Conservation (phyloP, 2,113 vertebrate species). For the Oreochromis spilurus region DNA sequence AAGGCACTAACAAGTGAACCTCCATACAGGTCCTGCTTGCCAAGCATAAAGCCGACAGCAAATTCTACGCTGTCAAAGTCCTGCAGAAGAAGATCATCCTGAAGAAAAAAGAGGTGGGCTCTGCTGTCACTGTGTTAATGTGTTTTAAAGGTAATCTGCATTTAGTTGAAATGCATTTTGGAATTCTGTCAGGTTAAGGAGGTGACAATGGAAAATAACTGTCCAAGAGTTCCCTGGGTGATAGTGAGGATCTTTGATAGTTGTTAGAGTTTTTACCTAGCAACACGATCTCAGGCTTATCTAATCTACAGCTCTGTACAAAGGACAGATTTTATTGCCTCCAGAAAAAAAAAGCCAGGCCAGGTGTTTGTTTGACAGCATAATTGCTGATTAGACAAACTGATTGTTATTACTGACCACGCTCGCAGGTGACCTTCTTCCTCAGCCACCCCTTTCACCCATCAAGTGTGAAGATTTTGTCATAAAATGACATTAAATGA, state of each 20-base stretch:
- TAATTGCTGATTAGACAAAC: neutral
- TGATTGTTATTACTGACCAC: neutral
- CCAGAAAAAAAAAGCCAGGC: conserved; percentile 1
- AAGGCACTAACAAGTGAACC: conserved; percentile 38
- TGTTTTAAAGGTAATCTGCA: rapidly evolving
- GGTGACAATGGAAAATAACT: neutral
- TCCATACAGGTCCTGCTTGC: conserved; percentile 87
- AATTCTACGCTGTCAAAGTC: conserved; percentile 94
- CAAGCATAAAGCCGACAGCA: conserved; percentile 87
- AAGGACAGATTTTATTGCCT: conserved; percentile 46
- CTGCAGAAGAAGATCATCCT: conserved; percentile 96
- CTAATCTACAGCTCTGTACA: conserved; percentile 63
- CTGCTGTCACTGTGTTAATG: neutral
- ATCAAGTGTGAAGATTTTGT: neutral
- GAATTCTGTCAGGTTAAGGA: neutral
- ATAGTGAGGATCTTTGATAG: neutral
- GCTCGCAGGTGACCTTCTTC: neutral
- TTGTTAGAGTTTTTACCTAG: conserved; percentile 30
- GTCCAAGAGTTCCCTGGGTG: neutral
- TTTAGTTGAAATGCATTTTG: neutral
- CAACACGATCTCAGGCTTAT: conserved; percentile 50
- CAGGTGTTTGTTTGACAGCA: neutral
- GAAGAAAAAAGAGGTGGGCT: conserved; percentile 91
- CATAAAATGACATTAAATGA: neutral
- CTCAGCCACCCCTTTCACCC: neutral